A percentile compares a stretch with the other conserved stretches of the same genome.
These are phyloP conservation scores for Drosophila prolongata DNA, from an alignment of 2,888 invertebrate species.

Conservation along the genomic window DNA sequence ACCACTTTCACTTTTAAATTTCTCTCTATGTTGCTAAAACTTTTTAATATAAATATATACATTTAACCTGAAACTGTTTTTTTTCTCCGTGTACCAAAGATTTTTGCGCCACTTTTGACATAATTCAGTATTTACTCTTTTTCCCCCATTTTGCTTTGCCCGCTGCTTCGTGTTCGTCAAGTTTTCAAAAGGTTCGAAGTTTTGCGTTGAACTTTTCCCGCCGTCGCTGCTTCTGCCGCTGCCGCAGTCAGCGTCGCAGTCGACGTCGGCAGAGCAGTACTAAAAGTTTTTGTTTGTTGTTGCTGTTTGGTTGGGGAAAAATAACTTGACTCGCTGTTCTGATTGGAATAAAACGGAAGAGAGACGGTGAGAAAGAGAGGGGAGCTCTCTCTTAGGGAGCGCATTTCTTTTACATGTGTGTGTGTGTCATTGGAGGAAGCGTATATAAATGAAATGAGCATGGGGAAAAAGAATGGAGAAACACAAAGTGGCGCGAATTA, in stretches of 20 bases:
- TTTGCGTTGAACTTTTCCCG: slow-evolving; percentile 69
- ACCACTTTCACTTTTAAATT: neutral
- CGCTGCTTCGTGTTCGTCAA: slow-evolving; percentile 67
- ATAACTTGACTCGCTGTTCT: slow-evolving; percentile 63
- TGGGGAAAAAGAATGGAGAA: slow-evolving; percentile 51
- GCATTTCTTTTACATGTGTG: slow-evolving; percentile 32
- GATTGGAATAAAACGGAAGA: slow-evolving; percentile 70
- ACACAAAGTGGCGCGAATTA: slow-evolving; percentile 77
- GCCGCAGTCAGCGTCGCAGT: slow-evolving; percentile 23
- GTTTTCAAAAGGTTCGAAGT: slow-evolving; percentile 67
- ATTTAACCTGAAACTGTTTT: neutral
- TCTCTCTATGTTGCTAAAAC: neutral
- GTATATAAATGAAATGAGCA: slow-evolving; percentile 45
- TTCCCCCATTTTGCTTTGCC: slow-evolving; percentile 21
- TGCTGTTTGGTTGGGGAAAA: slow-evolving; percentile 65
- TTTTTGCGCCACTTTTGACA: slow-evolving; percentile 75
- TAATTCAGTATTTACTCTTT: slow-evolving; percentile 46
- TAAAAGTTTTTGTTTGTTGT: slow-evolving; percentile 53
- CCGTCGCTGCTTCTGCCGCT: slow-evolving; percentile 40
- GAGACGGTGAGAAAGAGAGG: slow-evolving; percentile 36
- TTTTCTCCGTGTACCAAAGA: slow-evolving; percentile 36
- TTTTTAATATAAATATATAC: neutral
- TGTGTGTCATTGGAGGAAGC: slow-evolving; percentile 48
- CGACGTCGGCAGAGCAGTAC: slow-evolving; percentile 27
- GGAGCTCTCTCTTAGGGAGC: slow-evolving; percentile 44